A percentile compares a stretch with the other conserved stretches of the same genome.
Evolutionary conservation across 1,140 invertebrate species (phyloP).

Genomic region (Lepidurus packardi): DNA sequence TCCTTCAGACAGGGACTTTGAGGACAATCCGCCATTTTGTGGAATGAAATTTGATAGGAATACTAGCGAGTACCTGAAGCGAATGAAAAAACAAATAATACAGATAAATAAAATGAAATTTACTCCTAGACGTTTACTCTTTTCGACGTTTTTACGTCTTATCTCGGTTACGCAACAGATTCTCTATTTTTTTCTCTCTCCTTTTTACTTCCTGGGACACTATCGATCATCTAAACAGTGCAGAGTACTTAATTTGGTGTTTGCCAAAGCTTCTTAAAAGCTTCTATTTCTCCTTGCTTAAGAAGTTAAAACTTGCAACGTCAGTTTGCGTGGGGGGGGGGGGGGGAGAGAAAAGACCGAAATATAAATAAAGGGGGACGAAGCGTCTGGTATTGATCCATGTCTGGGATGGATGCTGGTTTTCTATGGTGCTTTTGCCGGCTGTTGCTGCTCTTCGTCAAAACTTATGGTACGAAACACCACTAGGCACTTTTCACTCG

Average conservation of each 20-base stretch:
- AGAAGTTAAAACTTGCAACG: background rate
- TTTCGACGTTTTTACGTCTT: background rate
- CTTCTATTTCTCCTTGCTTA: too few relatives aligned
- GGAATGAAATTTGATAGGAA: conserved; percentile 13
- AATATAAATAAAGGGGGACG: background rate
- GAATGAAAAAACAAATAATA: background rate
- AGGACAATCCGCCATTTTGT: conserved; percentile 40
- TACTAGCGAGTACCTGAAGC: background rate
- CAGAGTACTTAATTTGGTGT: too few relatives aligned
- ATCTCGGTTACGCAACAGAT: too few relatives aligned
- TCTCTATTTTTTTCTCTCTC: too few relatives aligned
- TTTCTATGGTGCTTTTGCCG: background rate
- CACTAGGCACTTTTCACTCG: too few relatives aligned
- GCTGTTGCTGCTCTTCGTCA: background rate
- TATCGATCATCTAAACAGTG: too few relatives aligned
- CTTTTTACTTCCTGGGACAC: too few relatives aligned
- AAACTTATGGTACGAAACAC: background rate
- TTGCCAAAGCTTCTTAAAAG: too few relatives aligned
- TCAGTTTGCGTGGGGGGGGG: background rate
- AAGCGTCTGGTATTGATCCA: conserved; percentile 9
- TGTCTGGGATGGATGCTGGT: conserved; percentile 8
- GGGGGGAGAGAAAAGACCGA: background rate
- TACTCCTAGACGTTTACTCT: background rate
- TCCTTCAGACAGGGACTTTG: conserved; percentile 72
- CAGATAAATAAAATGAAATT: background rate